phyloP scores from a whole-genome alignment of 2,888 invertebrate genomes.

The Dryobota labecula region DNA sequence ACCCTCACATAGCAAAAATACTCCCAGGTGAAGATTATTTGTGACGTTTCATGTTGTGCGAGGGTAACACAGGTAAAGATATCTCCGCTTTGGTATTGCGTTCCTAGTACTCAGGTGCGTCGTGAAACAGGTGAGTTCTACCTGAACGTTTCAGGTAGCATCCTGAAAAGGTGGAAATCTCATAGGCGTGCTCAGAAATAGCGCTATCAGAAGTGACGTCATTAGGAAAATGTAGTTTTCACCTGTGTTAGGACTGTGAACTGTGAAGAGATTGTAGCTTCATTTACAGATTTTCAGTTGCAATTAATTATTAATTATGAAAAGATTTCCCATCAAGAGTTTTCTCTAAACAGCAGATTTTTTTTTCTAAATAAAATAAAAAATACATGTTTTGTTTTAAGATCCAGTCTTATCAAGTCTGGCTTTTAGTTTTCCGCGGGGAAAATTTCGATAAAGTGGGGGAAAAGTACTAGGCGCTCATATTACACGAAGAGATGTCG shows the following conservation, averaged over 20 bases:
- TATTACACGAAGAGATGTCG: slow-evolving; percentile 57
- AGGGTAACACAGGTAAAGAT: slow-evolving; percentile 70
- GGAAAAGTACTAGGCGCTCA: slow-evolving; percentile 82
- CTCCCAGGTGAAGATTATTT: slow-evolving; percentile 37
- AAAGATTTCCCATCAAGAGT: background rate
- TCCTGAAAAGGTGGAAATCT: slow-evolving; percentile 44
- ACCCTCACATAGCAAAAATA: slow-evolving; percentile 12
- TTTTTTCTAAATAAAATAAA: background rate
- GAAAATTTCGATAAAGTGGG: slow-evolving; percentile 85
- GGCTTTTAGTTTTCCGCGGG: slow-evolving; percentile 70
- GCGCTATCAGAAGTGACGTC: background rate
- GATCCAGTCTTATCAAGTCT: background rate
- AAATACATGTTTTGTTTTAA: background rate
- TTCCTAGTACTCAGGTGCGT: slow-evolving; percentile 82
- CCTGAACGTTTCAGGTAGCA: slow-evolving; percentile 37
- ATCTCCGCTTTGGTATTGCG: slow-evolving; percentile 70
- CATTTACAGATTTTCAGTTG: background rate
- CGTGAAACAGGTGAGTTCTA: slow-evolving; percentile 35
- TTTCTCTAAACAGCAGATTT: too few relatives aligned
- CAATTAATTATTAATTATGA: background rate
- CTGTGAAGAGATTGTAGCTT: background rate
- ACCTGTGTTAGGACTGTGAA: background rate
- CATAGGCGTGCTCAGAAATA: background rate
- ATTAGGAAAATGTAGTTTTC: slow-evolving; percentile 13
- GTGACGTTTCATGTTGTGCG: slow-evolving; percentile 32